Evolutionary conservation across 2,797 vertebrate species (phyloP).

Genomic region (Dryobates pubescens): DNA sequence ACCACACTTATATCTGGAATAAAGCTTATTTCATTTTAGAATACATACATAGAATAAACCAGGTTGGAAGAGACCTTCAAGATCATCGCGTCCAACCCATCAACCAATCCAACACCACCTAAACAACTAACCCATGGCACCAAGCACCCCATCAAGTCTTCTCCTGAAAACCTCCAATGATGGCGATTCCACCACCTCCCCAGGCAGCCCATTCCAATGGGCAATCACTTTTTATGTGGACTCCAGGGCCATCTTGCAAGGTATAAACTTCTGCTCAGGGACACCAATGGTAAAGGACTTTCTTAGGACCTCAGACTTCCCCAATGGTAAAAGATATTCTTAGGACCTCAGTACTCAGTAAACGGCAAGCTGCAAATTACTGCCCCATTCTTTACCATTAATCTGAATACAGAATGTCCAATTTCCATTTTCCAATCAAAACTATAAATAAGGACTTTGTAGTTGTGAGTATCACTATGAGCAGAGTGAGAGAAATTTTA

Average conservation of each 20-base stretch:
- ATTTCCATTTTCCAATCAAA: not conserved
- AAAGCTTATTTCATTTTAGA: not conserved
- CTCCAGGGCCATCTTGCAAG: not conserved
- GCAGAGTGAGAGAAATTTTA: not conserved
- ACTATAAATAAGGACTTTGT: not conserved
- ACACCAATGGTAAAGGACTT: not conserved
- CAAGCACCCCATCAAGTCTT: no score
- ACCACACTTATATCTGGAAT: not conserved
- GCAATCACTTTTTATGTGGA: rapidly evolving
- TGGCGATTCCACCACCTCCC: no score
- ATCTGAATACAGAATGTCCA: not conserved
- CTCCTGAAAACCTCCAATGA: no score
- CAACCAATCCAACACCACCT: no score
- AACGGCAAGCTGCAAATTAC: not conserved
- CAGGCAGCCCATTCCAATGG: no score
- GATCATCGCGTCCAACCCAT: no score
- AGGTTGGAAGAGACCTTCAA: no score
- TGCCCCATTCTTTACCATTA: not conserved
- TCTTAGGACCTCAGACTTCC: not conserved
- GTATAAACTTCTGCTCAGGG: not conserved
- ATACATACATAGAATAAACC: no score
- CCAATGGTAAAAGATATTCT: not conserved
- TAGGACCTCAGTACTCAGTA: not conserved
- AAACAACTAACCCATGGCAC: no score
- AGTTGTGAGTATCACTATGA: not conserved